phyloP scores from a whole-genome alignment of 2,113 vertebrate species.

The Hydropotes inermis region DNA sequence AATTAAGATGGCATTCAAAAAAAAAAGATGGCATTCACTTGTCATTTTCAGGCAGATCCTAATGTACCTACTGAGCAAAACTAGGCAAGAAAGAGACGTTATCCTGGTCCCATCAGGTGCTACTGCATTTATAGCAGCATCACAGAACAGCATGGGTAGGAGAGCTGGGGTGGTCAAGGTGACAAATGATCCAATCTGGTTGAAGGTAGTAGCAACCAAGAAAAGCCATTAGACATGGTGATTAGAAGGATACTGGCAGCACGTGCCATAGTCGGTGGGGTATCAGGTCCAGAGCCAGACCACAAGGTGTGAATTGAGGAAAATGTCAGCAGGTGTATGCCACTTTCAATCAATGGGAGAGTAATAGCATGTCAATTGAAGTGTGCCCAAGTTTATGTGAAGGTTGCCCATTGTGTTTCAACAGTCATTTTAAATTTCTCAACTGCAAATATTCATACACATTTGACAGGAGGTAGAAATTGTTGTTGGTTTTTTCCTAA shows the following conservation, averaged over 20 bases:
- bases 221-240: neutral
- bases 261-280: neutral
- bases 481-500: neutral
- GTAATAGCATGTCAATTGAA: neutral
- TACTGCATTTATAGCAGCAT: neutral
- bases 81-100: neutral
- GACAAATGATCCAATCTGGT: neutral
- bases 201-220: neutral
- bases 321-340: neutral
- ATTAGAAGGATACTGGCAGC: neutral
- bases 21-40: neutral
- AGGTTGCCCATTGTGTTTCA: neutral
- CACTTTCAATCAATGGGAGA: slow-evolving; percentile 8
- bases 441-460: neutral
- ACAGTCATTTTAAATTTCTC: slow-evolving; percentile 32
- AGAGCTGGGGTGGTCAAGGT: neutral
- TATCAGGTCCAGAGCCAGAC: neutral
- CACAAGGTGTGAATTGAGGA: neutral
- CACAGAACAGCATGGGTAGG: neutral
- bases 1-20: neutral
- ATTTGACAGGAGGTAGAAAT: slow-evolving; percentile 36
- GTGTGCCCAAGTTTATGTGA: neutral
- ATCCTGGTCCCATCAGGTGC: neutral
- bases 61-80: neutral
- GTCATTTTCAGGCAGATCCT: neutral